Evolutionary conservation across 2,113 vertebrate species (phyloP).

Genomic region (Boulengeromyrus knoepffleri): DNA sequence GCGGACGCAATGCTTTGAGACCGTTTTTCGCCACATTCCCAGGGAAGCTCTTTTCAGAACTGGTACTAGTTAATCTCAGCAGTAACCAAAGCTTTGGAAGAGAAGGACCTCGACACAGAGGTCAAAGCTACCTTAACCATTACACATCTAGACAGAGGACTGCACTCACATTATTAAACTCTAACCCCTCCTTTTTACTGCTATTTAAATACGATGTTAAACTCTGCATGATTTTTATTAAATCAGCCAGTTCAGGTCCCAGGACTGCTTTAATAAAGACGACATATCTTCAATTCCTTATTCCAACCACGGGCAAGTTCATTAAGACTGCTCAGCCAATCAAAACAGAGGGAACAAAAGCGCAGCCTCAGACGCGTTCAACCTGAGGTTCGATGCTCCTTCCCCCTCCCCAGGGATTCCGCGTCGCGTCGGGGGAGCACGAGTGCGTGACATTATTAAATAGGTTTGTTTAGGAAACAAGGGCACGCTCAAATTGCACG

Average conservation of each 20-base stretch:
- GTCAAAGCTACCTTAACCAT: not conserved
- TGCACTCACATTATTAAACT: not conserved
- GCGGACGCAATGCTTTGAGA: not conserved
- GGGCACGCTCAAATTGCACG: not conserved
- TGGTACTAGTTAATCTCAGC: not conserved
- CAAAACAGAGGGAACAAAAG: not conserved
- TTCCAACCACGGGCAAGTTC: not conserved
- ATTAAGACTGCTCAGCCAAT: not conserved
- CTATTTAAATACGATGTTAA: not conserved
- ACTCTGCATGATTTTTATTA: not conserved
- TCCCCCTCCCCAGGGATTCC: not conserved
- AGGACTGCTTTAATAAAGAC: not conserved
- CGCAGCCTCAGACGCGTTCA: not conserved
- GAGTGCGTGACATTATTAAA: not conserved
- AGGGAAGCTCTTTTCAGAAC: not conserved
- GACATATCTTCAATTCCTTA: not conserved
- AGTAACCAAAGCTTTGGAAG: not conserved
- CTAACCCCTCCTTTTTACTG: not conserved
- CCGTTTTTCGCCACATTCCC: not conserved
- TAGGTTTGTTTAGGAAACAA: not conserved
- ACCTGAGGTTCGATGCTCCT: not conserved
- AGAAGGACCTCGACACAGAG: not conserved
- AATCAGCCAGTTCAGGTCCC: not conserved
- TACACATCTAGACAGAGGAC: not conserved
- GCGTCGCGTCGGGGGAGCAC: not conserved